These are phyloP conservation scores for Zoroaster sp. DNA, from an alignment of 53 echinoderm and acorn worm species.

Conservation along the genomic window DNA sequence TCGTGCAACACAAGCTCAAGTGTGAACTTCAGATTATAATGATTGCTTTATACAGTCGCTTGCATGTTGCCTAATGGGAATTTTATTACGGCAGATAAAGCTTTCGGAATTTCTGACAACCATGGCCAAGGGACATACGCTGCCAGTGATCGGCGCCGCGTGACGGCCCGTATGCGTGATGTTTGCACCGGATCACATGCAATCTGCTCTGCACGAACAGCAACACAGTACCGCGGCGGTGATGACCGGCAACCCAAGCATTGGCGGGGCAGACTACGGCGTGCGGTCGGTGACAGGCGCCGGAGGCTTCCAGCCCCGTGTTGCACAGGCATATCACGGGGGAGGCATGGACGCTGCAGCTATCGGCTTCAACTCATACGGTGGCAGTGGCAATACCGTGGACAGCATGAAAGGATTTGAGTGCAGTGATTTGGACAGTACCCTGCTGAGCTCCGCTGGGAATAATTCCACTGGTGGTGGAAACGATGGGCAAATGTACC, in stretches of 20 bases:
- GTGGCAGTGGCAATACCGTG: neutral
- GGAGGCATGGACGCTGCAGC: conserved; percentile 51
- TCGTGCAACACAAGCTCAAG: neutral
- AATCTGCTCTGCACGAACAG: conserved; percentile 27
- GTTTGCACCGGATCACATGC: conserved; percentile 30
- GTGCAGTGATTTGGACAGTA: conserved; percentile 63
- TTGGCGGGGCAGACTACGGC: conserved; percentile 56
- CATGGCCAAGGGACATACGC: conserved; percentile 27
- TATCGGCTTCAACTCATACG: conserved; percentile 54
- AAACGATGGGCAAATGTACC: conserved; percentile 52
- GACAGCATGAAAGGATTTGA: conserved; percentile 52
- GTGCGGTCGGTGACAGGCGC: conserved; percentile 25
- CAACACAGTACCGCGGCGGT: conserved; percentile 36
- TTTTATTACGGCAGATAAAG: conserved; percentile 65
- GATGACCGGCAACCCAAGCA: conserved; percentile 62
- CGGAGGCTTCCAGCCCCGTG: conserved; percentile 56
- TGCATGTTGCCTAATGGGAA: conserved; percentile 50
- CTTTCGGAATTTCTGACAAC: conserved; percentile 24
- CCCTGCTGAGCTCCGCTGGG: conserved; percentile 35
- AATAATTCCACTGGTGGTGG: conserved; percentile 13
- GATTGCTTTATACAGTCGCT: conserved; percentile 46
- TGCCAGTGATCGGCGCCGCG: conserved; percentile 44
- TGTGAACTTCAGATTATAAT: conserved; percentile 51
- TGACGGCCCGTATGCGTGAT: conserved; percentile 47
- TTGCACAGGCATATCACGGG: conserved; percentile 47